Evolutionary conservation across 2,888 invertebrate species (phyloP), one percentile per base, ranked within the genome.

Genomic region (Formica aserva): DNA sequence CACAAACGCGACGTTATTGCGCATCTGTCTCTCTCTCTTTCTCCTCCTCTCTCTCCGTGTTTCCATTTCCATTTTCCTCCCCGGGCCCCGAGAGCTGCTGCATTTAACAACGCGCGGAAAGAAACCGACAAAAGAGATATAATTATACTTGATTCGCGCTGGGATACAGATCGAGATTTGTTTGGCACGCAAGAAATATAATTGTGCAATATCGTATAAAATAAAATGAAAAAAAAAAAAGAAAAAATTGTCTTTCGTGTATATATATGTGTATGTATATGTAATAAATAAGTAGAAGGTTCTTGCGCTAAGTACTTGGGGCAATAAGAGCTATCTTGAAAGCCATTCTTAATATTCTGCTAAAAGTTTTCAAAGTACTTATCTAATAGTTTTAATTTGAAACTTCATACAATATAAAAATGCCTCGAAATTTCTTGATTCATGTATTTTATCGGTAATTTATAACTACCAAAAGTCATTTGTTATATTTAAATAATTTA

Each of bases 1-100:
- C 60, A 80, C 72, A 80, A 80, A 80, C 60, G 78, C 72, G 72
- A 80, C 78, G 71, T 80, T 80, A 80, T 80, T 71, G 78, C 52
- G 52, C 60, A 13, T 71, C 69, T 60, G 35, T 63, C 32, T 32
- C 57, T 76, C 52, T 35, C 41, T 45, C 32, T 65, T n/a, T n/a
- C 9, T 15, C 11, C 15, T 15, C 15, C 45, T 3, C n/a, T 52
- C 48, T n/a, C 9, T 45, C 41, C 2, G 4, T 32, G 57, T 60
- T 62, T 80, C 71, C 78, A 80, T 71, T 80, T 48, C 26, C 72
- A 71, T 80, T 80, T 67, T 71, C 38, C 72, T 57, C 41, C 22
- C 22, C 9, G 18, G 2, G 6, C 32, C 41, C 22, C 9, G 45
- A 45, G 13, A 45, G 60, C 6, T 32, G 45, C 13, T 41, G 45